A percentile compares a stretch with the other conserved stretches of the same genome.
Conservation (phyloP, 2,888 invertebrate genomes). For the Callinectes sapidus region DNA sequence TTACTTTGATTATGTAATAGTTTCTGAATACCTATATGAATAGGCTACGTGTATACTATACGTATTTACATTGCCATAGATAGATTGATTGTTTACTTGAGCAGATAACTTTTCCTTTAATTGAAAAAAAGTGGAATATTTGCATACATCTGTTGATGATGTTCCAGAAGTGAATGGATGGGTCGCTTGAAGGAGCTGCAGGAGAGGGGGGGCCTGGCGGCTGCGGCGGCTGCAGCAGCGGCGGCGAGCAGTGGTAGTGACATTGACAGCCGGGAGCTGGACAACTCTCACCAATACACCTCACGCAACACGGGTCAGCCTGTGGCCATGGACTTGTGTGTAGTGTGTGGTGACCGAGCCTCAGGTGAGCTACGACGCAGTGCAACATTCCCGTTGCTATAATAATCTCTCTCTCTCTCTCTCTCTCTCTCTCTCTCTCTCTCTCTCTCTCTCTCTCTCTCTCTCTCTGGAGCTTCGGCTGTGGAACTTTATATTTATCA, state of each 20-base stretch:
- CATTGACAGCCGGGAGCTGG: slow-evolving; percentile 61
- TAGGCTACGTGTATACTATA: no score
- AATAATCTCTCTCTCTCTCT: background rate
- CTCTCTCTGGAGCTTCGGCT: background rate
- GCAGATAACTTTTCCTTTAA: background rate
- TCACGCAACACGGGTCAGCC: slow-evolving; percentile 69
- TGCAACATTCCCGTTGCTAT: background rate
- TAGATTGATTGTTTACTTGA: background rate
- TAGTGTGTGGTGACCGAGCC: slow-evolving; percentile 96
- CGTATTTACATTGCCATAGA: background rate
- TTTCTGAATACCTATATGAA: no score
- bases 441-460: slow-evolving; percentile 1
- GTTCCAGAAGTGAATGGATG: slow-evolving; percentile 70
- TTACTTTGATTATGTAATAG: no score
- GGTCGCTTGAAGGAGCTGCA: slow-evolving; percentile 72
- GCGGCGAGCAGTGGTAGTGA: slow-evolving; percentile 63
- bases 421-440: slow-evolving; percentile 27
- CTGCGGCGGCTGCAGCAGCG: slow-evolving; percentile 66
- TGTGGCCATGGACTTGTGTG: slow-evolving; percentile 88
- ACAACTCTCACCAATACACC: slow-evolving; percentile 68
- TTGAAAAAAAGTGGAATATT: background rate
- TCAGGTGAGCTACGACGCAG: slow-evolving; percentile 80
- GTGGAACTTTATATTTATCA: no score
- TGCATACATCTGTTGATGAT: background rate
- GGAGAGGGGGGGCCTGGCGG: slow-evolving; percentile 67